phyloP scores from a whole-genome alignment of 2,888 invertebrate species.

The Gasteruption jaculator region DNA sequence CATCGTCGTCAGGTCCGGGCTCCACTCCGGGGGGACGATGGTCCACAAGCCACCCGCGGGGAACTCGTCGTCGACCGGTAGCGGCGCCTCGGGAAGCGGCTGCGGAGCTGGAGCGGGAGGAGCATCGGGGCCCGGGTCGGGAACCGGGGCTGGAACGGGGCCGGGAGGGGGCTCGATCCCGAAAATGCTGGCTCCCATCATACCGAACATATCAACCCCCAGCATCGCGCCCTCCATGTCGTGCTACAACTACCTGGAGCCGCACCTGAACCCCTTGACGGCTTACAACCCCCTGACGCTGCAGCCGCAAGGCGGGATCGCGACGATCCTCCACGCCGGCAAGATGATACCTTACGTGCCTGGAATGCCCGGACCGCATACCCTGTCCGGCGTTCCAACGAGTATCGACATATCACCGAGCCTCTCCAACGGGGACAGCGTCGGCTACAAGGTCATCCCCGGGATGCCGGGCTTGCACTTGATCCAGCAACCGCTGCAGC shows the following conservation, averaged over 20 bases:
- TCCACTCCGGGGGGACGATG: conserved; percentile 82
- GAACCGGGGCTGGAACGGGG: conserved; percentile 31
- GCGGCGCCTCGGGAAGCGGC: too few relatives aligned
- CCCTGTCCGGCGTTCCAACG: conserved; percentile 52
- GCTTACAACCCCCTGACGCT: conserved; percentile 68
- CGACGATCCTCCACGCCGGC: conserved; percentile 65
- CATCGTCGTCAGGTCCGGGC: conserved; percentile 74
- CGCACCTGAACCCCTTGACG: conserved; percentile 58
- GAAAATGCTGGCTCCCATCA: conserved; percentile 58
- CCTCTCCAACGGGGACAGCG: conserved; percentile 27
- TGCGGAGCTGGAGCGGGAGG: too few relatives aligned
- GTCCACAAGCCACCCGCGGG: conserved; percentile 57
- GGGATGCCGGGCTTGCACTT: conserved; percentile 41
- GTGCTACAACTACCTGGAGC: conserved; percentile 43
- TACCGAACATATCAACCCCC: conserved; percentile 56
- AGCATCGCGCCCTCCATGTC: conserved; percentile 53
- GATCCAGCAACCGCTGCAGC: conserved; percentile 37
- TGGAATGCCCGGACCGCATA: conserved; percentile 80
- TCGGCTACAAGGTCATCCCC: conserved; percentile 41
- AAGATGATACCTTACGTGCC: conserved; percentile 82
- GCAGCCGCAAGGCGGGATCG: conserved; percentile 59
- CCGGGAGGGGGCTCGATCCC: conserved; percentile 46
- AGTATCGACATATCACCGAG: conserved; percentile 41
- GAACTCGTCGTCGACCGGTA: too few relatives aligned
- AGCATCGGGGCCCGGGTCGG: conserved; percentile 24